These are phyloP conservation scores for Uria aalge DNA, from an alignment of 2,113 vertebrate species.

Conservation along the genomic window DNA sequence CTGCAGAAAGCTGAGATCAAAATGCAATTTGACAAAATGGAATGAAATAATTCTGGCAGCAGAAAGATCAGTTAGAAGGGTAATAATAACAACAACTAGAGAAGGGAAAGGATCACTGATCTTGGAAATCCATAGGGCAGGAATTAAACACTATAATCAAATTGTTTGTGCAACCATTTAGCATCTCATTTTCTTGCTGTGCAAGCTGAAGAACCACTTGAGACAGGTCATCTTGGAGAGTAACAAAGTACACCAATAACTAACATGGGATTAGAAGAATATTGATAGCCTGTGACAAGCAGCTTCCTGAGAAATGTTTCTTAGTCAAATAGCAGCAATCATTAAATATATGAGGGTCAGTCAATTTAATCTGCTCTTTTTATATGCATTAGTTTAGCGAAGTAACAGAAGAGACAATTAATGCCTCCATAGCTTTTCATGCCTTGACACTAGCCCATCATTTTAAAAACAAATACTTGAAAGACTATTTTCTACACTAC, in stretches of 20 bases:
- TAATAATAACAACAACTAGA: constrained; percentile 50
- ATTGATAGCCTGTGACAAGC: constrained; percentile 86
- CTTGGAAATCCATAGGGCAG: constrained; percentile 73
- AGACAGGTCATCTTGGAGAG: constrained; percentile 75
- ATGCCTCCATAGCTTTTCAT: constrained; percentile 76
- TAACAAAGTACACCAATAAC: constrained; percentile 83
- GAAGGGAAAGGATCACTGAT: constrained; percentile 68
- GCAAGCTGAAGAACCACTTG: constrained; percentile 75
- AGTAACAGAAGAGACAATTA: constrained; percentile 80
- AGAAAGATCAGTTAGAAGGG: constrained; percentile 44
- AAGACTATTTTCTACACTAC: background rate
- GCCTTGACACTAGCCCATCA: constrained; percentile 61
- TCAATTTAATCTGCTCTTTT: constrained; percentile 92
- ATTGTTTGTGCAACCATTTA: constrained; percentile 77
- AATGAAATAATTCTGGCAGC: constrained; percentile 40
- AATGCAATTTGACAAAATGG: constrained; percentile 2
- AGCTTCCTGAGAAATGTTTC: constrained; percentile 82
- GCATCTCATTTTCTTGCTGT: constrained; percentile 74
- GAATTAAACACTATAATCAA: constrained; percentile 80
- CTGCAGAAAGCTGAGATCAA: background rate
- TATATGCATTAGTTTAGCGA: constrained; percentile 86
- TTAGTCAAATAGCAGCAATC: constrained; percentile 88
- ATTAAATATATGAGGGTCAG: constrained; percentile 91
- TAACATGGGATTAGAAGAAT: constrained; percentile 84
- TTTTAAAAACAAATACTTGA: constrained; percentile 56